Conservation (phyloP, 2,797 vertebrate species). For the Hydrolagus colliei region DNA sequence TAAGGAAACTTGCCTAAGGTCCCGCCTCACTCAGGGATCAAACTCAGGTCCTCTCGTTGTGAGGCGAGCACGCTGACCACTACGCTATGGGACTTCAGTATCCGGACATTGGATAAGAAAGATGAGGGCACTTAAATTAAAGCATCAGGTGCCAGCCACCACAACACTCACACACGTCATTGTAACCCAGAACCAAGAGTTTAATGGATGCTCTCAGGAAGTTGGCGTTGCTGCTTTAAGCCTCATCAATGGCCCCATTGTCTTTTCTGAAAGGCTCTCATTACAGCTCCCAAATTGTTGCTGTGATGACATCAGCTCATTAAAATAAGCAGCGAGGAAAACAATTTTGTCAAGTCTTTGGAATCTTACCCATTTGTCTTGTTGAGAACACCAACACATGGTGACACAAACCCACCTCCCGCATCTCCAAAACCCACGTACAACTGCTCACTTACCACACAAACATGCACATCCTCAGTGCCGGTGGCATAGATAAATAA, state of each 20-base stretch:
- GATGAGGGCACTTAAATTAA: slow-evolving; percentile 12
- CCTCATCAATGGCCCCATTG: slow-evolving; percentile 26
- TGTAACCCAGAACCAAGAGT: slow-evolving; percentile 13
- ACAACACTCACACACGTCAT: background rate
- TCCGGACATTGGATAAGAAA: no score
- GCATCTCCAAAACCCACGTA: no score
- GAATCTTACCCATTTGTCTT: background rate
- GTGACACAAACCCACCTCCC: no score
- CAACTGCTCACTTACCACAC: no score
- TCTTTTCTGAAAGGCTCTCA: slow-evolving; percentile 24
- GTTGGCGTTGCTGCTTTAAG: background rate
- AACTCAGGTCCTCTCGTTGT: no score
- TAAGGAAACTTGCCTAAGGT: no score
- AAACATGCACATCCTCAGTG: no score
- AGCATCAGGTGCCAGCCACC: background rate
- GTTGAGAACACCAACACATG: no score
- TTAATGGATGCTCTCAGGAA: slow-evolving; percentile 20
- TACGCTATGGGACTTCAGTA: no score
- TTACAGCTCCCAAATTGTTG: slow-evolving; percentile 13
- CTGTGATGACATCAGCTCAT: slow-evolving; percentile 25
- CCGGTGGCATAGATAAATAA: no score
- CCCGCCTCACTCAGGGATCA: no score
- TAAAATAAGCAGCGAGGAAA: background rate
- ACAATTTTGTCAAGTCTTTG: background rate
- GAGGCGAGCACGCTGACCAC: no score